A percentile compares a stretch with the other conserved stretches of the same genome.
Conservation (phyloP, 35 echinoderm and acorn worm genomes). For the Strongylocentrotus purpuratus region DNA sequence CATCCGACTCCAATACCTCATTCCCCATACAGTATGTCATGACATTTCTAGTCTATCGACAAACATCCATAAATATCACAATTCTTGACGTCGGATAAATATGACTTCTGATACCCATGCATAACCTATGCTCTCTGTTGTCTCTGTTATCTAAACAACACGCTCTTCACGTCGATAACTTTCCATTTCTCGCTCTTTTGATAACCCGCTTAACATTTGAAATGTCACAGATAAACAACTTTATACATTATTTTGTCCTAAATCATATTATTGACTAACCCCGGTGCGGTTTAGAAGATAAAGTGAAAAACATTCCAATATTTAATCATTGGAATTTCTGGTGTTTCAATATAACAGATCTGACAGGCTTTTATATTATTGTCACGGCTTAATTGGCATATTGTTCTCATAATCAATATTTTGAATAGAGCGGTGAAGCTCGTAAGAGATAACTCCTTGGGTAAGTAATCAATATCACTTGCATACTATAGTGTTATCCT, state of each 20-base stretch:
- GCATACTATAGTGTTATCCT: background rate
- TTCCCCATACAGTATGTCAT: background rate
- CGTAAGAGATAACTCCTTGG: too few species aligned
- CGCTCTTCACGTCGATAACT: background rate
- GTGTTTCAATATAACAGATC: background rate
- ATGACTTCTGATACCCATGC: background rate
- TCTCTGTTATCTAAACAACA: conserved; percentile 5
- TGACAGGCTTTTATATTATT: background rate
- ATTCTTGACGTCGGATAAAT: background rate
- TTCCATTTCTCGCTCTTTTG: background rate
- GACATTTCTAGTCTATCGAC: background rate
- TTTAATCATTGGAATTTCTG: background rate
- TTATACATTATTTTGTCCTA: background rate
- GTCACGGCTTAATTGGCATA: background rate
- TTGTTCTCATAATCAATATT: background rate
- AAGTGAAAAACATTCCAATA: background rate
- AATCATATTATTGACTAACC: background rate
- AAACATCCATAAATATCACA: background rate
- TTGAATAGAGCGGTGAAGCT: background rate
- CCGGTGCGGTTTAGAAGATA: background rate
- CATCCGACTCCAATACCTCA: too few species aligned
- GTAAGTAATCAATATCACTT: background rate
- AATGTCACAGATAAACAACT: background rate
- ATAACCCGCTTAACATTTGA: background rate
- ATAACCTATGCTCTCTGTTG: background rate